Conservation (phyloP, 2,113 vertebrate species). For the Dicentrarchus labrax region DNA sequence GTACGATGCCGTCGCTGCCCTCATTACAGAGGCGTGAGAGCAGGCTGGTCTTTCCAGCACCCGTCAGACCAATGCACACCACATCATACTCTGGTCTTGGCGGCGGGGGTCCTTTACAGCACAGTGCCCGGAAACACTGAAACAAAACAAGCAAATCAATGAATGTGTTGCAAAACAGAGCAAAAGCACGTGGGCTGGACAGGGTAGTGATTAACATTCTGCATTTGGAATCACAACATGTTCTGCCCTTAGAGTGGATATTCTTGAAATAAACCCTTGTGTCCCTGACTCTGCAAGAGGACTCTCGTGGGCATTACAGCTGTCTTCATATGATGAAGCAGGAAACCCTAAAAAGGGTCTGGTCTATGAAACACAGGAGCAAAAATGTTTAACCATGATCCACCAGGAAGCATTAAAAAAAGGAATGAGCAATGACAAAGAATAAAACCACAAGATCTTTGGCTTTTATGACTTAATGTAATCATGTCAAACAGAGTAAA, state of each 20-base stretch:
- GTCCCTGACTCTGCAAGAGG: slow-evolving; percentile 6
- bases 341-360: neutral
- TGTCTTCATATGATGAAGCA: slow-evolving; percentile 14
- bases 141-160: slow-evolving; percentile 38
- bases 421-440: slow-evolving; percentile 21
- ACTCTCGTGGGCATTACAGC: slow-evolving; percentile 11
- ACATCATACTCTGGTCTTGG: slow-evolving; percentile 97
- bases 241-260: neutral
- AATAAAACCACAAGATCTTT: slow-evolving; percentile 5
- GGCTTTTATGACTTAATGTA: slow-evolving; percentile 4
- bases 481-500: neutral
- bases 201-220: neutral
- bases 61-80: slow-evolving; percentile 97
- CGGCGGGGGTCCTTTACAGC: slow-evolving; percentile 96
- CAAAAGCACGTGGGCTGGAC: neutral
- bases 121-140: slow-evolving; percentile 98
- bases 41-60: slow-evolving; percentile 96
- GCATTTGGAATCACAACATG: slow-evolving; percentile 16
- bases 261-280: slow-evolving; percentile 10
- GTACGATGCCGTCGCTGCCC: slow-evolving; percentile 89
- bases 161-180: neutral
- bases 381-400: slow-evolving; percentile 3
- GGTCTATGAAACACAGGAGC: slow-evolving; percentile 10
- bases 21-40: slow-evolving; percentile 95
- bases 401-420: neutral